A percentile compares a stretch with the other conserved stretches of the same genome.
These are phyloP conservation scores for Aphaenogaster ashmeadi DNA, from an alignment of 1,140 invertebrate species.

Conservation along the genomic window DNA sequence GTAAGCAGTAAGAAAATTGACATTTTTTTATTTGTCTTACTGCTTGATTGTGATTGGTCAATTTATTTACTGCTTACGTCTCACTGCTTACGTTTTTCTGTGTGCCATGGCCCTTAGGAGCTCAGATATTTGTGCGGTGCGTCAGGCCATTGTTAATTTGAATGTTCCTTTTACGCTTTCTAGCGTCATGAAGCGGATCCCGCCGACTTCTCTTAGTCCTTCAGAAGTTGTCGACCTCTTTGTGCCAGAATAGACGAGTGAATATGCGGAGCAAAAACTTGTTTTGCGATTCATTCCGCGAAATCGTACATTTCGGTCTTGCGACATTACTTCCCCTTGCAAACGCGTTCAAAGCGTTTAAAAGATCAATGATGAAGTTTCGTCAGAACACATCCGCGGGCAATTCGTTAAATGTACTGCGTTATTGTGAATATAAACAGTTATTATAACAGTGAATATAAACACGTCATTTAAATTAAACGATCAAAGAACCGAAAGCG, in stretches of 20 bases:
- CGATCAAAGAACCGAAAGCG: too few relatives aligned
- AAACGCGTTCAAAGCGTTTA: not conserved
- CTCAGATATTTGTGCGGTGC: not conserved
- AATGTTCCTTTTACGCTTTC: slow-evolving; percentile 62
- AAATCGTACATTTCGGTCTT: slow-evolving; percentile 42
- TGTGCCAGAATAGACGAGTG: slow-evolving; percentile 52
- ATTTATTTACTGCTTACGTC: too few relatives aligned
- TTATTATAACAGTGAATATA: too few relatives aligned
- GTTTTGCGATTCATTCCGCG: slow-evolving; percentile 37
- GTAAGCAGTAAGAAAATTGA: too few relatives aligned
- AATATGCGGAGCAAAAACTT: slow-evolving; percentile 43
- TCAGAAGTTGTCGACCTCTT: slow-evolving; percentile 61
- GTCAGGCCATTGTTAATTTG: slow-evolving; percentile 52
- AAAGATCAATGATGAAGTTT: not conserved
- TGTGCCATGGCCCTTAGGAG: too few relatives aligned
- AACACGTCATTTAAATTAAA: not conserved
- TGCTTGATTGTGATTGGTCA: too few relatives aligned
- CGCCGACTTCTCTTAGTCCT: slow-evolving; percentile 31
- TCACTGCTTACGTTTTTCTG: too few relatives aligned
- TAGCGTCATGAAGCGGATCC: slow-evolving; percentile 28
- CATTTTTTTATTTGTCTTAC: too few relatives aligned
- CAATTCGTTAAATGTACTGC: slow-evolving; percentile 4
- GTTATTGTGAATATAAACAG: slow-evolving; percentile 8
- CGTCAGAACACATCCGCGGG: not conserved
- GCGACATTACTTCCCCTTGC: not conserved